Conservation (phyloP, 2,888 invertebrate genomes). For the Drosophila rellima region DNA sequence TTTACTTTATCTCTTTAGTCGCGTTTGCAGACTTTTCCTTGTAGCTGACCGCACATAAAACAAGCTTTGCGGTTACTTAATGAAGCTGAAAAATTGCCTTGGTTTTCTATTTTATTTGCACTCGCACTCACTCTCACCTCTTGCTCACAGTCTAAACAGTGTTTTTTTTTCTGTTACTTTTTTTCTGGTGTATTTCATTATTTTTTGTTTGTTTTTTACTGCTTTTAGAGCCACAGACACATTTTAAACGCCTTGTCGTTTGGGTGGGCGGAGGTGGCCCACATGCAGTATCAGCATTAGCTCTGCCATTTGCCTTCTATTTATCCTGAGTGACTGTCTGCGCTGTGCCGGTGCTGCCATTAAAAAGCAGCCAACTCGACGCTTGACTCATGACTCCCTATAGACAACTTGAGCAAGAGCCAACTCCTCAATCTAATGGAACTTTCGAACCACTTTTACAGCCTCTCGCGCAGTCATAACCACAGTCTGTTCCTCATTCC, state of each 20-base stretch:
- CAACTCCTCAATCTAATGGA: constrained; percentile 36
- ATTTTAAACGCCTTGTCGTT: constrained; percentile 55
- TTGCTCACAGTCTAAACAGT: constrained; percentile 10
- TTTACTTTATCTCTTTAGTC: constrained; percentile 35
- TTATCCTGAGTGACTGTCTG: constrained; percentile 71
- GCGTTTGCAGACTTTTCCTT: constrained; percentile 37
- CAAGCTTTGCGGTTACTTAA: constrained; percentile 79
- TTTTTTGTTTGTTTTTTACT: constrained; percentile 16
- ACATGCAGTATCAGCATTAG: constrained; percentile 29
- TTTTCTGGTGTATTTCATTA: constrained; percentile 36
- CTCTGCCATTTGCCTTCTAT: constrained; percentile 53
- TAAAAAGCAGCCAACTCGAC: constrained; percentile 42
- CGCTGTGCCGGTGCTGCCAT: constrained; percentile 45
- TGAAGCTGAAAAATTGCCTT: constrained; percentile 78
- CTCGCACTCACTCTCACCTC: constrained; percentile 35
- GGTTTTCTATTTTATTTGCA: constrained; percentile 72
- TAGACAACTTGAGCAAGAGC: constrained; percentile 43
- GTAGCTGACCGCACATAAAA: constrained; percentile 69
- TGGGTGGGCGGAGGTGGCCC: constrained; percentile 17
- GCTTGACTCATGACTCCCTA: constrained; percentile 18
- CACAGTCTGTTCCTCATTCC: constrained; percentile 29
- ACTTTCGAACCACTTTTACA: constrained; percentile 57
- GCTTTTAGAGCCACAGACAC: constrained; percentile 51
- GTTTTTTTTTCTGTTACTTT: constrained; percentile 47
- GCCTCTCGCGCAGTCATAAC: constrained; percentile 57